These are phyloP conservation scores for Drosophila mercatorum DNA, from an alignment of 2,888 invertebrate genomes.

Conservation along the genomic window DNA sequence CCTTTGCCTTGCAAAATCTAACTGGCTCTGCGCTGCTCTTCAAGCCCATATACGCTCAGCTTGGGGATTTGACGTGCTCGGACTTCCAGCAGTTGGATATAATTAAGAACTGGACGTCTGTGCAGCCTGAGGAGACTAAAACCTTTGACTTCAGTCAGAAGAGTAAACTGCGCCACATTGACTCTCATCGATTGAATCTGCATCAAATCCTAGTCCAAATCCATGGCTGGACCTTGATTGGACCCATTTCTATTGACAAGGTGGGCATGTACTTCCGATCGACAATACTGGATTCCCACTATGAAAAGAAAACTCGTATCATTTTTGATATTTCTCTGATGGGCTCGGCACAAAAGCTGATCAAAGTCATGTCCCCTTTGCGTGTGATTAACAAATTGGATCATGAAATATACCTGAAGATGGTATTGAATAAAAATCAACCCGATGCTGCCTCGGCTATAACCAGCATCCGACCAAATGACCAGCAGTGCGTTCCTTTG, in stretches of 20 bases:
- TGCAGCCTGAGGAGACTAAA: constrained; percentile 90
- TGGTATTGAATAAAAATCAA: constrained; percentile 85
- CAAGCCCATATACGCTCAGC: constrained; percentile 91
- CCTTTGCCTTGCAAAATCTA: constrained; percentile 96
- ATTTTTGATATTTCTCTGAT: constrained; percentile 96
- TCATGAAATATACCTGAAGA: constrained; percentile 89
- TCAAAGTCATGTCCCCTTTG: constrained; percentile 94
- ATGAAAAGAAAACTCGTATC: constrained; percentile 89
- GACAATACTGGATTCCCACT: constrained; percentile 83
- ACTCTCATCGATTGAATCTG: constrained; percentile 91
- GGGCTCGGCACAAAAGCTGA: constrained; percentile 96
- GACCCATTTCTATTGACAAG: constrained; percentile 97
- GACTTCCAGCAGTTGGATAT: constrained; percentile 79
- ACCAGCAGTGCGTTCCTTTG: constrained; percentile 90
- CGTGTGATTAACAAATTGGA: constrained; percentile 91
- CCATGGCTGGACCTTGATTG: constrained; percentile 94
- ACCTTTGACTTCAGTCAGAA: constrained; percentile 94
- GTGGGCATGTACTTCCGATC: constrained; percentile 97
- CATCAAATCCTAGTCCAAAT: constrained; percentile 96
- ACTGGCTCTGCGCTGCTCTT: constrained; percentile 95
- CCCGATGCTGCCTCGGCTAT: constrained; percentile 82
- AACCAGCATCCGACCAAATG: constrained; percentile 83
- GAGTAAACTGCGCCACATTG: constrained; percentile 89
- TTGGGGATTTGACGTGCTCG: constrained; percentile 86
- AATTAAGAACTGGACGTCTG: constrained; percentile 88